Evolutionary conservation across 2,113 vertebrate species (phyloP), one percentile per base, ranked within the genome.

Genomic region (Podarcis raffonei): DNA sequence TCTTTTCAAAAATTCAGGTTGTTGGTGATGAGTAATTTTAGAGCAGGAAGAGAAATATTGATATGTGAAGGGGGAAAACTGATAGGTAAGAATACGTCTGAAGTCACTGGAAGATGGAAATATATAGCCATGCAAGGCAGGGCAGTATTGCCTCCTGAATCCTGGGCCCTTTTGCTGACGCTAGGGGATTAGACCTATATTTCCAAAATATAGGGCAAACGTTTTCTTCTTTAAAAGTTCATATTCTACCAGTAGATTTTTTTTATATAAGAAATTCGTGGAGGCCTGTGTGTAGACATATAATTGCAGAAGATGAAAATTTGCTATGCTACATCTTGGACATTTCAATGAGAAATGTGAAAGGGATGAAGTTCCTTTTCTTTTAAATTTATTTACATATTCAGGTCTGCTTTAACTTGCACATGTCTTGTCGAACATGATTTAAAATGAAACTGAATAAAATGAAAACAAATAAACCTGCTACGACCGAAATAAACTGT

Each of bases 371-470:
- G 27, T 0, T 0, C 80, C 88, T 87, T 89, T 83, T 25, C 39
- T 59, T 84, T 84, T 39, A 53, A 84, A 65, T 4, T 83, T 83
- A 7, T 37, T 6, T 12, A 85, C 2, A 66, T n/a, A 2, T 72
- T 69, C 66, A 42, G 39, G 53, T 83, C 76, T 89, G 27, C 53
- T 95, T 95, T 93, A 93, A 74, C 90, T 94, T 95, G 88, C 90
- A 90, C 23, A 90, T 87, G 84, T 37, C 89, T 57, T 85, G 72
- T 37, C 2, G 53, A 68, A 1, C 30, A 2, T 88, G 37, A 69
- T 6, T 13, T 85, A 89, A 90, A 89, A 76, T 48, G 48, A 12
- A 81, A 89, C 48, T 12, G 11, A n/a, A 71, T 71, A n/a, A 12
- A 71, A 71, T 71, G 69, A 30, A 62, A 80, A 80, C 3, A 9